Base-by-base conservation (phyloP, 1,140 invertebrate species). In the Drosophila gunungcola region DNA sequence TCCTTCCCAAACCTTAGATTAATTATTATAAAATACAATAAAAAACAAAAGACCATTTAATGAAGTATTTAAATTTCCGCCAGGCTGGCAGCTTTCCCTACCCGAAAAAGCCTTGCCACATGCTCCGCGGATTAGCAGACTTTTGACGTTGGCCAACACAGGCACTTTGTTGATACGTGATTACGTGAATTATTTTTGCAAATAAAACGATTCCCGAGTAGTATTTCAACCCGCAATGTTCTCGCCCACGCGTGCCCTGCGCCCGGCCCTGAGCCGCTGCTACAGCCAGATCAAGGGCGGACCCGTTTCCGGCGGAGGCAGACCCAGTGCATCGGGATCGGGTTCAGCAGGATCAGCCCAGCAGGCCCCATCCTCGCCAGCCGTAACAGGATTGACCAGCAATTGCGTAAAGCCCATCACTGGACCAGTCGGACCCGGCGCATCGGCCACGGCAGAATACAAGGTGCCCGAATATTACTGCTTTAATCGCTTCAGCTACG, bases 401-500 rank as follows among this genome's bases (percentile, higher is more conserved):
- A 94, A 94, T 54, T 94, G 94, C 65, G 93, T 96, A 2, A 93
- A 94, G 62, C 92, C 95, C 29, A 92, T 94, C 29, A 91, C 91
- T 2, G 80, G 92, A 68, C 94, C 95, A 3, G 95, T 97, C 55
- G 96, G 96, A 5, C 96, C 96, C 41, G 95, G 95, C 42, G 96
- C 96, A 36, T 93, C 95, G 1, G 96, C 97, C 89, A 92, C 93
- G 63, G 94, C 94, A 36, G 93, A 94, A 3, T 98, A 98, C 85
- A 97, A 97, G 93, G 97, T 97, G 81, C 96, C 96, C 1, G 97
- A 98, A 93, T 98, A 98, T 90, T 98, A 96, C 83, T 95, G 94
- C 73, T 97, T 97, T 80, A 95, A 97, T 81, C 93, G 94, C 27
- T 95, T 94, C 78, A 96, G 95, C 64, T 98, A 95, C 83, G 96